Percentiles rank a stretch among this genome's conserved stretches.
These are phyloP conservation scores for Mustelus asterias DNA, from an alignment of 2,113 vertebrate species.

Conservation along the genomic window DNA sequence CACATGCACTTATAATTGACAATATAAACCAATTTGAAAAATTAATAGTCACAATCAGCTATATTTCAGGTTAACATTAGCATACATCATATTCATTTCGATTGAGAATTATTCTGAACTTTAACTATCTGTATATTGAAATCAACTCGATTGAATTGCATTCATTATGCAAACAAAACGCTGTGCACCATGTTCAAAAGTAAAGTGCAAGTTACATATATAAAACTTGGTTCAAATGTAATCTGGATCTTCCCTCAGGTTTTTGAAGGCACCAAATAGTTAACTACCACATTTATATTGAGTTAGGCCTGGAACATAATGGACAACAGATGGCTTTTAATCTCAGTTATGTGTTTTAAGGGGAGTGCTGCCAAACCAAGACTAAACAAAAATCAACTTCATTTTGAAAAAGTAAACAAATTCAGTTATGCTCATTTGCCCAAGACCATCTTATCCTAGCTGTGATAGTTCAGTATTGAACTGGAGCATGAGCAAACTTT, in stretches of 20 bases:
- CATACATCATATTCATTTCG: background rate
- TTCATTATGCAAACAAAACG: background rate
- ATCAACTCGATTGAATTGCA: too few species aligned
- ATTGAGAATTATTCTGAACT: background rate
- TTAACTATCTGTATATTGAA: background rate
- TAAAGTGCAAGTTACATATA: background rate
- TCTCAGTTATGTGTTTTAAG: background rate
- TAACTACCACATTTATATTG: background rate
- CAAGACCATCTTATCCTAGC: background rate
- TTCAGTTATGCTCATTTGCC: background rate
- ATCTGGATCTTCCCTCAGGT: background rate
- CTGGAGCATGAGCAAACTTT: background rate
- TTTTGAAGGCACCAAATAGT: background rate
- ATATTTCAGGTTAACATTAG: background rate
- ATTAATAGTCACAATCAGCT: background rate
- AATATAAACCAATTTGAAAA: background rate
- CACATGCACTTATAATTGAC: background rate
- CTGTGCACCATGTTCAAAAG: background rate
- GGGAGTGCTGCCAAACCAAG: background rate
- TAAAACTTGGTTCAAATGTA: background rate
- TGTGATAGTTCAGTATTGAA: background rate
- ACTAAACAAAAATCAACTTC: background rate
- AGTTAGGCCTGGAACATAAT: background rate
- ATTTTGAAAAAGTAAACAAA: background rate
- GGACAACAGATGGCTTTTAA: background rate